A percentile compares a stretch with the other conserved stretches of the same genome.
Conservation (phyloP, 2,113 vertebrate species). For the Megatriorchis doriae region DNA sequence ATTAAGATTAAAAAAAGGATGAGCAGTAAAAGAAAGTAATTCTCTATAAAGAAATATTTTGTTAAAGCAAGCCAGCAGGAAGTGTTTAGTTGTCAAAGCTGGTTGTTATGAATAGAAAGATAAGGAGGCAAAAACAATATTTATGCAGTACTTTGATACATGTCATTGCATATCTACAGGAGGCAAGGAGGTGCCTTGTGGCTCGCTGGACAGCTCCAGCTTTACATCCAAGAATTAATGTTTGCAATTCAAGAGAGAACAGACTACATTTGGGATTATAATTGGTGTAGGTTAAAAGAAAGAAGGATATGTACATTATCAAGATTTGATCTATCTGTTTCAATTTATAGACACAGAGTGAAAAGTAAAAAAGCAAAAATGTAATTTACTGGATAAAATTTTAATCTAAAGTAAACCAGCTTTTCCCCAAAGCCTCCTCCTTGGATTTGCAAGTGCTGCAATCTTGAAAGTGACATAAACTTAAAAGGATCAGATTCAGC, state of each 20-base stretch:
- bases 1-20: neutral
- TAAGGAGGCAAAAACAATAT: neutral
- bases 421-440: neutral
- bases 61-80: neutral
- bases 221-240: neutral
- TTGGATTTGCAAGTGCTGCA: neutral
- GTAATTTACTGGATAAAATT: neutral
- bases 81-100: neutral
- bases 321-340: neutral
- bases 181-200: neutral
- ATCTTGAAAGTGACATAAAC: neutral
- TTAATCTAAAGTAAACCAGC: neutral
- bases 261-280: neutral
- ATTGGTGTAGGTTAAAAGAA: neutral
- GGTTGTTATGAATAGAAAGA: neutral
- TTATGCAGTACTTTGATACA: neutral
- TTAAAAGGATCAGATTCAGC: neutral
- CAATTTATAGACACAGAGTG: neutral
- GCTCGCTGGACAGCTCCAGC: constrained; percentile 36
- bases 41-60: neutral
- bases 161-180: rapidly evolving
- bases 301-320: rapidly evolving
- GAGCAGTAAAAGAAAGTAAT: neutral
- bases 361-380: neutral
- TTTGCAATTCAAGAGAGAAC: neutral